Evolutionary conservation across 2,113 vertebrate species (phyloP).

Genomic region (Oophaga pumilio): DNA sequence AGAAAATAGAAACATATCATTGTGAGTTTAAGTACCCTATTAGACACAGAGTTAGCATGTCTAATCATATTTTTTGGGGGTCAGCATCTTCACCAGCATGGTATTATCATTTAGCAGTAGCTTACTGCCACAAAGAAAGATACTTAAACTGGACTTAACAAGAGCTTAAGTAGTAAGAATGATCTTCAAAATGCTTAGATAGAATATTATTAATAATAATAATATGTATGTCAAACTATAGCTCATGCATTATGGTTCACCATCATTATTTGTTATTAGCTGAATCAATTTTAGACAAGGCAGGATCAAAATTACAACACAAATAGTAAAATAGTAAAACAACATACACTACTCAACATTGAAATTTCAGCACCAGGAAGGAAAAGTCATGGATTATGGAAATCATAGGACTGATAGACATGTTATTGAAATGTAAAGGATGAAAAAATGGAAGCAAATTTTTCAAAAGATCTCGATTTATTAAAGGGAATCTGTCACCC

Average conservation of each 20-base stretch:
- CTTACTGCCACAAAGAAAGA: neutral
- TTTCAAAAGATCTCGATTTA: too few relatives aligned
- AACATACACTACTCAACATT: too few relatives aligned
- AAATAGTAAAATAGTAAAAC: neutral
- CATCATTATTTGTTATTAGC: neutral
- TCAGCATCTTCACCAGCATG: constrained; percentile 22
- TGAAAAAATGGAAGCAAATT: too few relatives aligned
- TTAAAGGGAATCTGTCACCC: too few relatives aligned
- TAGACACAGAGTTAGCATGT: constrained; percentile 29
- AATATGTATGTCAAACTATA: neutral
- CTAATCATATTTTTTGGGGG: constrained; percentile 34
- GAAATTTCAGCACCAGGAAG: too few relatives aligned
- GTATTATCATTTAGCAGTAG: constrained; percentile 7
- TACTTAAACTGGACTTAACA: neutral
- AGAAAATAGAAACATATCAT: constrained; percentile 18
- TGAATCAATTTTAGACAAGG: neutral
- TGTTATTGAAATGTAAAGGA: too few relatives aligned
- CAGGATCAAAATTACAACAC: neutral
- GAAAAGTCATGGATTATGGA: too few relatives aligned
- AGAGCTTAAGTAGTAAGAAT: neutral
- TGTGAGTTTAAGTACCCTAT: constrained; percentile 20
- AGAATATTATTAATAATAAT: neutral
- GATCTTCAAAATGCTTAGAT: neutral
- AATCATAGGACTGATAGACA: too few relatives aligned
- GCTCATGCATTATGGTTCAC: neutral